Conservation (phyloP, 92 coral and sea anemone species). For the Porites cylindrica region DNA sequence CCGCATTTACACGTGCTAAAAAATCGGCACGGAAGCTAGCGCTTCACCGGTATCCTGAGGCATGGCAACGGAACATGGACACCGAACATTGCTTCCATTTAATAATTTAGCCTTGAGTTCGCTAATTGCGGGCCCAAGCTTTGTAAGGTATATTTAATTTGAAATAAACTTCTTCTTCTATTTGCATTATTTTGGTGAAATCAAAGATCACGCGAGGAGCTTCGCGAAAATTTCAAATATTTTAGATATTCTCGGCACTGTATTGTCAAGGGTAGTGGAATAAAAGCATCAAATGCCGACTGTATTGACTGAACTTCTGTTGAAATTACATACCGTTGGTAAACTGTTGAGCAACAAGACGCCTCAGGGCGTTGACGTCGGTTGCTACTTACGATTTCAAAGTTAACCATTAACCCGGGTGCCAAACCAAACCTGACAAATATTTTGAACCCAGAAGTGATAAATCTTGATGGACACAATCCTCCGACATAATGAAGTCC, state of each 20-base stretch:
- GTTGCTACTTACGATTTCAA: neutral
- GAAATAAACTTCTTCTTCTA: too few species aligned
- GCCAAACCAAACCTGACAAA: neutral
- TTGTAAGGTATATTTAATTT: too few species aligned
- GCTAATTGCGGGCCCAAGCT: too few species aligned
- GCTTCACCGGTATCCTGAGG: neutral
- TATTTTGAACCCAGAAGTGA: neutral
- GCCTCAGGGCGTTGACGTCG: neutral
- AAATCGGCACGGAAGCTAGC: too few species aligned
- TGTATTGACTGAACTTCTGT: constrained; percentile 5
- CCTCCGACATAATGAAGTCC: neutral
- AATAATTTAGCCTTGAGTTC: neutral
- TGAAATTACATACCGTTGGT: neutral
- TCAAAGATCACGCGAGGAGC: constrained; percentile 8
- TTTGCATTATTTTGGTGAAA: neutral
- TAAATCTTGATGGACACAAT: neutral
- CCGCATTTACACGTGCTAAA: too few species aligned
- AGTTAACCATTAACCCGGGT: neutral
- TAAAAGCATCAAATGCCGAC: neutral
- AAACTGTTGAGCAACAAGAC: neutral
- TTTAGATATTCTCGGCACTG: neutral
- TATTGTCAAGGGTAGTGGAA: neutral
- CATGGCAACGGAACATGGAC: neutral
- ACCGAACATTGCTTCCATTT: neutral
- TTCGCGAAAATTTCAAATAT: neutral